phyloP scores from a whole-genome alignment of 2,888 invertebrate species.

The Protonemura montana region DNA sequence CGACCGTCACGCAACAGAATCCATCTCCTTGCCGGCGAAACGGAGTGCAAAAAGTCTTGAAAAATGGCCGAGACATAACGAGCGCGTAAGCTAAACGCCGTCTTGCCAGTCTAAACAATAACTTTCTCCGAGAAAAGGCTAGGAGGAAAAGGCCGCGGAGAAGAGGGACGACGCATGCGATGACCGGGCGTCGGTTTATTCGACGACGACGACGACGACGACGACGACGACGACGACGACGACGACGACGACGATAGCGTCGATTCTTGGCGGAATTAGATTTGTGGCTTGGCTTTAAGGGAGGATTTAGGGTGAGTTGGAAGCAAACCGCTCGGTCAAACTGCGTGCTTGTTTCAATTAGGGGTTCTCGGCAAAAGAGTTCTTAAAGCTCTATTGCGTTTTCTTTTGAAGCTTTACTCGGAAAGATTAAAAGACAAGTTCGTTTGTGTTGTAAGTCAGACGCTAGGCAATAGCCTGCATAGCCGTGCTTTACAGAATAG shows the following conservation, averaged over 20 bases:
- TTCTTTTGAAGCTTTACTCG: background rate
- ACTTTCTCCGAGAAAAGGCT: background rate
- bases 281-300: background rate
- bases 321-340: background rate
- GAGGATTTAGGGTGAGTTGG: background rate
- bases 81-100: conserved; percentile 36
- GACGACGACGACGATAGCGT: background rate
- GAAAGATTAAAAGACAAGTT: background rate
- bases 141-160: background rate
- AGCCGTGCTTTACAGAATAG: background rate
- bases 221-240: background rate
- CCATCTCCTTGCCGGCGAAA: conserved; percentile 1
- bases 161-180: background rate
- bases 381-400: background rate
- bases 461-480: background rate
- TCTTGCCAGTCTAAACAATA: conserved; percentile 1
- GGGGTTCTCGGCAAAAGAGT: background rate
- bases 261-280: conserved; percentile 12
- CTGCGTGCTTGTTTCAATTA: conserved; percentile 12
- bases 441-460: background rate
- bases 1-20: conserved; percentile 26
- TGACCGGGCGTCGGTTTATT: background rate
- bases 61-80: conserved; percentile 39
- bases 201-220: conserved; percentile 12
- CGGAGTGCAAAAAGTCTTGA: conserved; percentile 32